Evolutionary conservation across 2,888 invertebrate species (phyloP), one percentile per base, ranked within the genome.

Genomic region (Diploptera punctata): DNA sequence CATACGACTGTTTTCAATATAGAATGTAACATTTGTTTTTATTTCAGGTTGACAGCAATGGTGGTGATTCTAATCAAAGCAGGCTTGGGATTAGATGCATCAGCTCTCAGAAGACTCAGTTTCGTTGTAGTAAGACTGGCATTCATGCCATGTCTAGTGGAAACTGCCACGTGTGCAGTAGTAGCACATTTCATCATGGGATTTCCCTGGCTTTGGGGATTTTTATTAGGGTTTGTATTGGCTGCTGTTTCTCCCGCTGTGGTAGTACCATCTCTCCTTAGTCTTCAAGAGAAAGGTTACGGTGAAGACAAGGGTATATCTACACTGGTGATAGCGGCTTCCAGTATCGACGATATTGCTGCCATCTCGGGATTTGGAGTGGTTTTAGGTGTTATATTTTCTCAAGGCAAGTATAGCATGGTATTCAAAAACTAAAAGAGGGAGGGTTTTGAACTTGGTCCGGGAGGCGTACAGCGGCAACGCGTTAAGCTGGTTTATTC

Each of bases 261-360:
- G 43, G 89, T 92, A 57, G 91, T 92, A 21, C 91, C 92, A 0
- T 87, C 89, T 13, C 85, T 93, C 81, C 83, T 92, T 21, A 81
- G 83, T 72, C 82, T 92, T 21, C 86, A 89, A 79, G 89, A 89
- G 75, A 82, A 82, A 73, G 88, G 89, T 7, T 88, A 87, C 77
- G 93, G 93, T 9, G 85, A 90, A 60, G 88, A 89, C 78, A 91
- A 90, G 81, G 92, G 92, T 29, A 89, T 94, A 38, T 90, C 92
- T 49, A 91, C 93, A 0, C 83, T 94, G 67, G 88, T 93, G 3
- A 88, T 90, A 74, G 90, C 91, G 7, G 89, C 91, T 0, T 86
- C 90, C 16, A 90, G 91, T 74, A 85, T 93, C 73, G 93, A 94
- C 79, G 92, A 93, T 81, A 90, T 94, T 67, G 85, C 92, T 68